Percentiles rank a stretch among this genome's conserved stretches.
Evolutionary conservation across 2,888 invertebrate genomes (phyloP).

Genomic region (Pasiphila rectangulata): DNA sequence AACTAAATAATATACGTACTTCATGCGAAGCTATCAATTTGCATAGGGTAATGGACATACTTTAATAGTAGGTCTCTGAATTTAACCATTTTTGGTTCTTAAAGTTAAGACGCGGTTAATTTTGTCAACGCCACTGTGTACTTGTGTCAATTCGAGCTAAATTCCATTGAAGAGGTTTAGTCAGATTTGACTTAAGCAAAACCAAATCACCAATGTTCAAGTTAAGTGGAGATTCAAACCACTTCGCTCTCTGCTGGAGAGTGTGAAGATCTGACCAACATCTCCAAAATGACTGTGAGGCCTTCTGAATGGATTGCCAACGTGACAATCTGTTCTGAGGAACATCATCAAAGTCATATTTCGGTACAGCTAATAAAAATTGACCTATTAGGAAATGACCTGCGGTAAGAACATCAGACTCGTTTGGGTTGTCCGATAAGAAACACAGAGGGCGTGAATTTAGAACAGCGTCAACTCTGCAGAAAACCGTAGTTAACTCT

Average conservation of each 20-base stretch:
- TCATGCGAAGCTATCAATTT: neutral
- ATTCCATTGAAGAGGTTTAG: slow-evolving; percentile 2
- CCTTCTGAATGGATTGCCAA: neutral
- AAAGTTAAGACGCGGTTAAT: neutral
- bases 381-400: neutral
- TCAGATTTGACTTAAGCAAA: neutral
- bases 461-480: neutral
- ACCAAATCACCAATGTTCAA: neutral
- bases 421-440: slow-evolving; percentile 1
- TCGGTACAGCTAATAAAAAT: neutral
- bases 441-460: neutral
- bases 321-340: neutral
- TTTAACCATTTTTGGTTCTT: neutral
- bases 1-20: too few relatives aligned
- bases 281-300: neutral
- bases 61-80: neutral
- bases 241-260: slow-evolving; percentile 1
- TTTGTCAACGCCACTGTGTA: slow-evolving; percentile 1
- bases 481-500: neutral
- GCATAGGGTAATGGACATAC: neutral
- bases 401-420: slow-evolving; percentile 1
- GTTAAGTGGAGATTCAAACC: neutral
- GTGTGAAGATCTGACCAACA: slow-evolving; percentile 2
- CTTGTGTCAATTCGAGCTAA: neutral
- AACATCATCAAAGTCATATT: neutral